A percentile compares a stretch with the other conserved stretches of the same genome.
Evolutionary conservation across 2,113 vertebrate genomes (phyloP).

Genomic region (Asarcornis scutulata): DNA sequence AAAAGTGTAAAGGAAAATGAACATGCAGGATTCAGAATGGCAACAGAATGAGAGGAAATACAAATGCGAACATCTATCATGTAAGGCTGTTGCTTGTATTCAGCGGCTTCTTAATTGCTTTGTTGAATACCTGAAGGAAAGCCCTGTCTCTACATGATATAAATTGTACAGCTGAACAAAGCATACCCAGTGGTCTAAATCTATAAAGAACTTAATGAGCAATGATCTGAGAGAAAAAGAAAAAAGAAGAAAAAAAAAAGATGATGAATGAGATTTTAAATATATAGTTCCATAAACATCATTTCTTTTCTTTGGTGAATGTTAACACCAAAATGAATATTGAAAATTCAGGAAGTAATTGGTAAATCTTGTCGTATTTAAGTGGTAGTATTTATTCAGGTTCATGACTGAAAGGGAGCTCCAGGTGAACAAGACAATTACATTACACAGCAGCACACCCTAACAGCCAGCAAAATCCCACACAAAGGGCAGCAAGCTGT

Average conservation of each 20-base stretch:
- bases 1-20: not conserved
- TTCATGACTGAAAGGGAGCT: not conserved
- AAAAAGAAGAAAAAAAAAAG: not conserved
- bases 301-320: conserved; percentile 7
- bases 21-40: not conserved
- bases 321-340: not conserved
- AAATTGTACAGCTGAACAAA: conserved; percentile 42
- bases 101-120: conserved; percentile 25
- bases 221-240: not conserved
- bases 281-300: not conserved
- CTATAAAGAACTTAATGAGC: not conserved
- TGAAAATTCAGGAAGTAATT: conserved; percentile 11
- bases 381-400: not conserved
- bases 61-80: conserved; percentile 1
- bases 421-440: not conserved
- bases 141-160: not conserved
- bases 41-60: not conserved
- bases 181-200: not conserved
- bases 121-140: conserved; percentile 38
- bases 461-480: rapidly evolving
- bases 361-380: conserved; percentile 12
- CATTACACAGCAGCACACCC: not conserved
- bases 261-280: not conserved
- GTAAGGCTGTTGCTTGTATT: not conserved
- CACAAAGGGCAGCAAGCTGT: rapidly evolving